phyloP scores from a whole-genome alignment of 2,888 invertebrate species.

The Salticus scenicus region DNA sequence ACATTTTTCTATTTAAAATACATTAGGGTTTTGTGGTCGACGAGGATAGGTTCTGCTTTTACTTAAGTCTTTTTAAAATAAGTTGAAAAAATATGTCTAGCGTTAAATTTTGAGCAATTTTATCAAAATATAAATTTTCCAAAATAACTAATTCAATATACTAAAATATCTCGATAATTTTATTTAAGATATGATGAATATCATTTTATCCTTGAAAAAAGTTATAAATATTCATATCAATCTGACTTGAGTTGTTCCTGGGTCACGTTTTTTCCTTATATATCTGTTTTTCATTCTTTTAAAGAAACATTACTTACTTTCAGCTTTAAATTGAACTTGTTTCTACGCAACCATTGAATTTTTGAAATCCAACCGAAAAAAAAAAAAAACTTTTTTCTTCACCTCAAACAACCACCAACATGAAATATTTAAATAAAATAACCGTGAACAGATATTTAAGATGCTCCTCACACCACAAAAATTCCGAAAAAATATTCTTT shows the following conservation, averaged over 20 bases:
- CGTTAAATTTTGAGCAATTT: no score
- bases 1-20: no score
- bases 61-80: no score
- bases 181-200: no score
- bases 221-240: neutral
- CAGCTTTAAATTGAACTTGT: neutral
- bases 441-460: conserved; percentile 1
- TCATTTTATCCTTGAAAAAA: neutral
- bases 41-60: no score
- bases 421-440: conserved; percentile 17
- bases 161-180: no score
- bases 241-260: neutral
- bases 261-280: neutral
- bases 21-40: no score
- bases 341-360: neutral
- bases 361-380: neutral
- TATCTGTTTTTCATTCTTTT: neutral
- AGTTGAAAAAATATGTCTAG: no score
- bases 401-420: neutral
- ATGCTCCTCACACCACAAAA: neutral
- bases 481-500: neutral
- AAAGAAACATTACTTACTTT: neutral
- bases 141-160: no score
- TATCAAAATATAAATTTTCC: no score
- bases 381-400: neutral